phyloP scores from a whole-genome alignment of 1,140 invertebrate species.

The Drosophila elegans region DNA sequence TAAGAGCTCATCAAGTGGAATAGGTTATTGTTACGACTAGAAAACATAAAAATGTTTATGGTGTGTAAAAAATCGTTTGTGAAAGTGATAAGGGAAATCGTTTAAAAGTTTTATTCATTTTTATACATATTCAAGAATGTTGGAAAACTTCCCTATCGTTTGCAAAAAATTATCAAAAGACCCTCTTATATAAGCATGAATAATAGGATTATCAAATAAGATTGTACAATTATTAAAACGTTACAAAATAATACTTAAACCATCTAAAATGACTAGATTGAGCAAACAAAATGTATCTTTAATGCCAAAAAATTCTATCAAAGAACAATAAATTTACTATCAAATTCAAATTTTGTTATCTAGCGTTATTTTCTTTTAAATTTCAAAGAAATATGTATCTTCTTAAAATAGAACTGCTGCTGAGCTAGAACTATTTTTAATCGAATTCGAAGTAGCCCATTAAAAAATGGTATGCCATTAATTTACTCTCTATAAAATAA shows the following conservation, averaged over 20 bases:
- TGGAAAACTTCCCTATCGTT: no score
- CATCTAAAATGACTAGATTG: no score
- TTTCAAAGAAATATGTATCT: not conserved
- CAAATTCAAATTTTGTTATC: not conserved
- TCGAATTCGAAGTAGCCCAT: not conserved
- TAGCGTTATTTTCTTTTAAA: not conserved
- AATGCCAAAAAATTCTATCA: no score
- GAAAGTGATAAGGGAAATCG: not conserved
- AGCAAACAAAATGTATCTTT: no score
- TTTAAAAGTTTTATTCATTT: no score
- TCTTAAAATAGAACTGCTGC: not conserved
- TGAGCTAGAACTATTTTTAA: constrained; percentile 18
- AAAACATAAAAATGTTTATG: not conserved
- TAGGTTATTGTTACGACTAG: not conserved
- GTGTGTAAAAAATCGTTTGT: not conserved
- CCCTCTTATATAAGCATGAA: no score
- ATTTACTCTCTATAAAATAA: constrained; percentile 35
- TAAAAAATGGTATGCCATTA: constrained; percentile 6
- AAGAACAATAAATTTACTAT: not conserved
- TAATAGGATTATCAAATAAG: no score
- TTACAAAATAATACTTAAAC: no score
- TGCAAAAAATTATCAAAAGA: no score
- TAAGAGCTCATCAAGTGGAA: constrained; percentile 27
- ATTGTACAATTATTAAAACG: no score
- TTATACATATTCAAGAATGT: not conserved